Conservation (phyloP, 2,888 invertebrate genomes). For the Apodemia zela region DNA sequence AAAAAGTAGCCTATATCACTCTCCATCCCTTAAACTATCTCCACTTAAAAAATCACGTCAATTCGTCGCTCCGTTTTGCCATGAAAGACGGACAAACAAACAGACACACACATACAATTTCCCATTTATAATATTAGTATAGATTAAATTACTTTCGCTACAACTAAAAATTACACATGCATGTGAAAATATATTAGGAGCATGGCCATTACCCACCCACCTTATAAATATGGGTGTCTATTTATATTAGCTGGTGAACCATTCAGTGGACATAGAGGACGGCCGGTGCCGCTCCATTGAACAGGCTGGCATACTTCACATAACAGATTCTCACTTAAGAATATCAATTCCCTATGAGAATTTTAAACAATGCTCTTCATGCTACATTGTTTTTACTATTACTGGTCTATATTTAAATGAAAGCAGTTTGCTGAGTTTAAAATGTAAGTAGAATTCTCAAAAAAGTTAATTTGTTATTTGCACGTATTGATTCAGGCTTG, state of each 20-base stretch:
- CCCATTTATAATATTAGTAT: no score
- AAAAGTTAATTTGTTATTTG: no score
- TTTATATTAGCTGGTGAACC: slow-evolving; percentile 50
- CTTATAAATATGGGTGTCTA: slow-evolving; percentile 31
- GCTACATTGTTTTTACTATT: slow-evolving; percentile 4
- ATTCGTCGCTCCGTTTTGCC: no score
- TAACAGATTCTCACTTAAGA: slow-evolving; percentile 42
- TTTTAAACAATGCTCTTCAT: slow-evolving; percentile 14
- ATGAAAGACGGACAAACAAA: no score
- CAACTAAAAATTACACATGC: slow-evolving; percentile 7
- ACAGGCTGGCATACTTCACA: slow-evolving; percentile 58
- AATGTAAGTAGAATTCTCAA: neutral
- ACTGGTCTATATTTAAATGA: slow-evolving; percentile 12
- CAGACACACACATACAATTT: no score
- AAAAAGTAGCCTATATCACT: no score
- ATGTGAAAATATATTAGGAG: slow-evolving; percentile 7
- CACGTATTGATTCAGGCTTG: no score
- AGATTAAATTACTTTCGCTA: slow-evolving; percentile 6
- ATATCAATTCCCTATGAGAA: slow-evolving; percentile 33
- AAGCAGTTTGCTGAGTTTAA: neutral
- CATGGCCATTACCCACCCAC: neutral
- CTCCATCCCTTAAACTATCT: no score
- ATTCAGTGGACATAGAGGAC: slow-evolving; percentile 66
- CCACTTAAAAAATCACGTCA: no score
- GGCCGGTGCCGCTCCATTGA: slow-evolving; percentile 59